Evolutionary conservation across 2,797 vertebrate genomes (phyloP).

Genomic region (Sebastolobus alascanus): DNA sequence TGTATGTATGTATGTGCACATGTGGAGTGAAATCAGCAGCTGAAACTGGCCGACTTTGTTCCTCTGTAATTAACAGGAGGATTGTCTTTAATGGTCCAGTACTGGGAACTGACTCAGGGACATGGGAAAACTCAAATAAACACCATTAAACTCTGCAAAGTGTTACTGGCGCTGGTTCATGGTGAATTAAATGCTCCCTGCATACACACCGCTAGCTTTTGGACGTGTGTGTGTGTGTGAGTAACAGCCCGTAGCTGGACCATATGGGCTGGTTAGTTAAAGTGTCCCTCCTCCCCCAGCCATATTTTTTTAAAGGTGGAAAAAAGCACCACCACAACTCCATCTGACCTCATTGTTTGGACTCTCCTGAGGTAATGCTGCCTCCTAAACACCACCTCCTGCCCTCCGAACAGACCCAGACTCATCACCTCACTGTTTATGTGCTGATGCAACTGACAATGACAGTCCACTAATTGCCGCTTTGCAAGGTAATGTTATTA

Average conservation of each 20-base stretch:
- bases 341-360: conserved; percentile 73
- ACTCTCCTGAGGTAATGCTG: conserved; percentile 49
- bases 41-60: conserved; percentile 35
- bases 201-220: conserved; percentile 10
- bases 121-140: conserved; percentile 76
- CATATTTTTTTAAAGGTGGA: conserved; percentile 31
- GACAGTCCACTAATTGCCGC: conserved; percentile 48
- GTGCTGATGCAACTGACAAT: conserved; percentile 45
- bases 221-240: conserved; percentile 1
- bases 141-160: conserved; percentile 66
- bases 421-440: conserved; percentile 59
- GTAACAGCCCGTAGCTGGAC: conserved; percentile 19
- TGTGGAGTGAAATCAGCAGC: conserved; percentile 52
- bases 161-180: conserved; percentile 58
- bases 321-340: conserved; percentile 31
- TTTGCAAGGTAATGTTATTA: conserved; percentile 52
- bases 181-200: conserved; percentile 60
- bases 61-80: conserved; percentile 65
- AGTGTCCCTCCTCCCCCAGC: neutral
- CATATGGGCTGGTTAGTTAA: conserved; percentile 3
- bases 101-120: conserved; percentile 54
- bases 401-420: conserved; percentile 26
- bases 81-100: conserved; percentile 55
- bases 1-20: conserved; percentile 19
- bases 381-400: conserved; percentile 35